Evolutionary conservation across 2,888 invertebrate species (phyloP).

Genomic region (Andricus curvator): DNA sequence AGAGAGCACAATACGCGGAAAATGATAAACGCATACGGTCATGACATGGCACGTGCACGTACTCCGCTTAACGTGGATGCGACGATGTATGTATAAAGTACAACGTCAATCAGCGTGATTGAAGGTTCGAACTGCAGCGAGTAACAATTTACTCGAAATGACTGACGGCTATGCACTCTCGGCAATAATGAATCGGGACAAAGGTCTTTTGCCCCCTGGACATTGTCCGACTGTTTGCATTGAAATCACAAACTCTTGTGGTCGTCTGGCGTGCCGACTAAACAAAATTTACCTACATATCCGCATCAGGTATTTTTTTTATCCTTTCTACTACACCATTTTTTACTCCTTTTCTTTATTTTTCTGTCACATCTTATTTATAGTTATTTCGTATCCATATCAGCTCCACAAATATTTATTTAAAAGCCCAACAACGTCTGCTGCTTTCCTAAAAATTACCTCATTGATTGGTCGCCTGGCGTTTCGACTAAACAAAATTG

Average conservation of each 20-base stretch:
- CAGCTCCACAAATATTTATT: too few species aligned
- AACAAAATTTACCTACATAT: conserved; percentile 1
- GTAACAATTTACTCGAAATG: conserved; percentile 60
- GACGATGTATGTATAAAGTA: conserved; percentile 38
- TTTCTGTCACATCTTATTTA: too few species aligned
- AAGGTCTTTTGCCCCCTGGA: conserved; percentile 15
- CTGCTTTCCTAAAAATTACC: too few species aligned
- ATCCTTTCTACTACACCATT: background rate
- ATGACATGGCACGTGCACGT: conserved; percentile 36
- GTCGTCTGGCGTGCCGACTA: background rate
- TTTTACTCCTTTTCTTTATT: too few species aligned
- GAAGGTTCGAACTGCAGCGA: conserved; percentile 59
- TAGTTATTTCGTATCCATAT: too few species aligned
- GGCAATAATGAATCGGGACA: conserved; percentile 40
- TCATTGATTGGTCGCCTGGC: too few species aligned
- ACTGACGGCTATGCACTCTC: conserved; percentile 35
- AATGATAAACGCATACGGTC: conserved; percentile 37
- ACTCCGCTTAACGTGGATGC: conserved; percentile 41
- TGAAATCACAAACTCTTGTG: conserved; percentile 27
- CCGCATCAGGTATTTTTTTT: background rate
- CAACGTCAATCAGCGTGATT: conserved; percentile 67
- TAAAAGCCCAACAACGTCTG: too few species aligned
- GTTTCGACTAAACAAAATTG: too few species aligned
- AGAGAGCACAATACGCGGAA: conserved; percentile 37
- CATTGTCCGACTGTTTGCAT: conserved; percentile 23